Conservation (phyloP, 2,797 vertebrate species). For the Sebastes steindachneri region DNA sequence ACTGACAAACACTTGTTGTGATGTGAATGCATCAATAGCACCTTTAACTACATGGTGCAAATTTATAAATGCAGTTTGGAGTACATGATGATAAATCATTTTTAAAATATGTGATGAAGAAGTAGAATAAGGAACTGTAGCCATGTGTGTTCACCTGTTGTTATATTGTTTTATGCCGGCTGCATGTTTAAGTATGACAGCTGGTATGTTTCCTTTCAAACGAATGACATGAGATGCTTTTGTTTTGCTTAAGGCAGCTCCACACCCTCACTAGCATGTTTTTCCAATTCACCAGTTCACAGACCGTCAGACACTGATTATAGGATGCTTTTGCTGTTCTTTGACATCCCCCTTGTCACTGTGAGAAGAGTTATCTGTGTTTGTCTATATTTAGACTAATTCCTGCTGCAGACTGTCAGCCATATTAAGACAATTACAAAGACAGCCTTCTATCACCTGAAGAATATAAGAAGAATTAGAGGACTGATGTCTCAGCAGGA, state of each 20-base stretch:
- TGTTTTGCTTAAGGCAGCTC: neutral
- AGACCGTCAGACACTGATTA: neutral
- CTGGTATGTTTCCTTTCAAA: slow-evolving; percentile 1
- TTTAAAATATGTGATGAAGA: too few species aligned
- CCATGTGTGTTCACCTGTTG: neutral
- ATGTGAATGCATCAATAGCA: too few species aligned
- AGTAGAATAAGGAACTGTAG: neutral
- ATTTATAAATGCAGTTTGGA: too few species aligned
- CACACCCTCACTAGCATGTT: neutral
- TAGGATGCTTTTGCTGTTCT: neutral
- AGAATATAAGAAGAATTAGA: too few species aligned
- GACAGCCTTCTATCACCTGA: too few species aligned
- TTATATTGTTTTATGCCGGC: neutral
- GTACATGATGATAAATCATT: too few species aligned
- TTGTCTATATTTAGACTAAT: neutral
- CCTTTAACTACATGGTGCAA: neutral
- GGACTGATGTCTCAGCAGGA: too few species aligned
- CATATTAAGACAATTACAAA: too few species aligned
- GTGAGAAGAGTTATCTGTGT: neutral
- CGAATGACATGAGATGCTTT: neutral
- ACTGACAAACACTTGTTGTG: too few species aligned
- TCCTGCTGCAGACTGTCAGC: neutral
- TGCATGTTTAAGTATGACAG: neutral
- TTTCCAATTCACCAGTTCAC: neutral
- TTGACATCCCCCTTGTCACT: neutral